Evolutionary conservation across 2,888 invertebrate genomes (phyloP).

Genomic region (Pherbina coryleti): DNA sequence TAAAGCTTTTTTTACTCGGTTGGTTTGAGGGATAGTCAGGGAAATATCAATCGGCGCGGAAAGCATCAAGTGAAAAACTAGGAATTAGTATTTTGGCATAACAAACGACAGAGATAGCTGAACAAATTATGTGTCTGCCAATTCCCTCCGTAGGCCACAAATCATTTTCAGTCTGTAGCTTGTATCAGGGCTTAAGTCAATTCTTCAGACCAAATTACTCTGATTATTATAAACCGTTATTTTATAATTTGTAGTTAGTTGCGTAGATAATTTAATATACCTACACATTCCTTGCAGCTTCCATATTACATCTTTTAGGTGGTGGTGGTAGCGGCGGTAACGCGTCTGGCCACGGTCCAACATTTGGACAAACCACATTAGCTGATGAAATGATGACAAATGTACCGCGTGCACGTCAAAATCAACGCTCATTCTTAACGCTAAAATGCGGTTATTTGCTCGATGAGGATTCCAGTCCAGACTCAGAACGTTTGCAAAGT

Average conservation of each 20-base stretch:
- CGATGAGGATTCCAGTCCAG: constrained; percentile 88
- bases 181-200: too few relatives aligned
- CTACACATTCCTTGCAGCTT: constrained; percentile 71
- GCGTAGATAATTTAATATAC: constrained; percentile 41
- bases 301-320: constrained; percentile 73
- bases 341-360: constrained; percentile 31
- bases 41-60: too few relatives aligned
- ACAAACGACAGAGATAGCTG: too few relatives aligned
- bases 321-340: constrained; percentile 43
- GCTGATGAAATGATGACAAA: constrained; percentile 56
- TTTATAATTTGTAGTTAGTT: constrained; percentile 1
- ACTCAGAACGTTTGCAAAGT: constrained; percentile 84
- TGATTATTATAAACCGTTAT: too few relatives aligned
- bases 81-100: too few relatives aligned
- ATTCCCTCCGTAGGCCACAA: too few relatives aligned
- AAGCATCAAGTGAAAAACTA: too few relatives aligned
- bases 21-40: too few relatives aligned
- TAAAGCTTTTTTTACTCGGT: too few relatives aligned
- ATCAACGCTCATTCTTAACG: constrained; percentile 74
- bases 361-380: constrained; percentile 73
- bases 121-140: too few relatives aligned
- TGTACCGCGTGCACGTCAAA: constrained; percentile 49
- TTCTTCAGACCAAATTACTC: too few relatives aligned
- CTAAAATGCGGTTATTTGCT: constrained; percentile 81
- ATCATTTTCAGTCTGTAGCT: too few relatives aligned